These are phyloP conservation scores for Tetheella fluctuosa DNA, from an alignment of 2,888 invertebrate genomes.

Conservation along the genomic window DNA sequence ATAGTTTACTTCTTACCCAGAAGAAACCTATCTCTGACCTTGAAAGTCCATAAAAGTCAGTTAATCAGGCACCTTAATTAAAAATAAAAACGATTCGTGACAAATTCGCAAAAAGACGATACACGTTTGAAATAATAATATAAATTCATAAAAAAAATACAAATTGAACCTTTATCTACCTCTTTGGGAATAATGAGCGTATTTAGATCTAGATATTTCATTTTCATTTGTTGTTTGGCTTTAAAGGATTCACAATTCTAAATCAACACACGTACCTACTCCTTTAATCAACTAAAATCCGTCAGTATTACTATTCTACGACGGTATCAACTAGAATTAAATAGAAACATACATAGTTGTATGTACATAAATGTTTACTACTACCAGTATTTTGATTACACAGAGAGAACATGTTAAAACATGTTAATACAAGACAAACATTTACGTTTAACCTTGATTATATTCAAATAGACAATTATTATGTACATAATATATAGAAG, in stretches of 20 bases:
- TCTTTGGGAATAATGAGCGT: too few species aligned
- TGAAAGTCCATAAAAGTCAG: too few species aligned
- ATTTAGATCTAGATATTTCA: too few species aligned
- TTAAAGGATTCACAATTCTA: not conserved
- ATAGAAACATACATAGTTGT: not conserved
- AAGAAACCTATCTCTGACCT: too few species aligned
- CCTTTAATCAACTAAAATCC: not conserved
- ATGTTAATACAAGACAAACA: slow-evolving; percentile 11
- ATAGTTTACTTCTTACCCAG: too few species aligned
- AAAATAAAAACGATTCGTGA: too few species aligned
- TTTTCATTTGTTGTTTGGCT: too few species aligned
- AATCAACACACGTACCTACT: not conserved
- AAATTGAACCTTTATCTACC: too few species aligned
- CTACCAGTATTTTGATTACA: slow-evolving; percentile 7
- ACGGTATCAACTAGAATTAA: not conserved
- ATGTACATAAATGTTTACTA: not conserved
- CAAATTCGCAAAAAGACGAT: too few species aligned
- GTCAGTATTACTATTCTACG: not conserved
- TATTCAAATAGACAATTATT: slow-evolving; percentile 17
- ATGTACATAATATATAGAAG: slow-evolving; percentile 27
- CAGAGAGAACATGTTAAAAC: not conserved
- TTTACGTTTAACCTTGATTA: slow-evolving; percentile 11
- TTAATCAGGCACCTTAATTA: too few species aligned
- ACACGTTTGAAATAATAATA: too few species aligned
- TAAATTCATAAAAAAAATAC: too few species aligned